Evolutionary conservation across 1,140 invertebrate species (phyloP).

Genomic region (Capitella teleta): DNA sequence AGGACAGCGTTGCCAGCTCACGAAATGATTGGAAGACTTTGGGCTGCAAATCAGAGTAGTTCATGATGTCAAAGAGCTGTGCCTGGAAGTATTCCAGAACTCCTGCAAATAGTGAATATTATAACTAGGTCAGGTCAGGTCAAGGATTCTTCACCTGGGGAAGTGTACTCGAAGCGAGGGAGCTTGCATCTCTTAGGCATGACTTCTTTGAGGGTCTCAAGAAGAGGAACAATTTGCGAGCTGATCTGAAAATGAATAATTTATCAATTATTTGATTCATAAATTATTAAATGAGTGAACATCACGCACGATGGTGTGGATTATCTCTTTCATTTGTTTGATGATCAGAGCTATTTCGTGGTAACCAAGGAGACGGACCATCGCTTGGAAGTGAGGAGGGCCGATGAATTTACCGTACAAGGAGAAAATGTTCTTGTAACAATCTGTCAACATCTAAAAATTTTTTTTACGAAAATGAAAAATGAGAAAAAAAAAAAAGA

Average conservation of each 20-base stretch:
- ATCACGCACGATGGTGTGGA: conserved; percentile 4
- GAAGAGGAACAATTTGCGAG: conserved; percentile 67
- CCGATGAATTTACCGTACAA: conserved; percentile 84
- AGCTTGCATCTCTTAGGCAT: conserved; percentile 90
- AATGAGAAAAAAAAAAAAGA: too few relatives aligned
- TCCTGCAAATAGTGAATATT: not conserved
- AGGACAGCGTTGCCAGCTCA: conserved; percentile 90
- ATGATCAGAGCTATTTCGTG: conserved; percentile 97
- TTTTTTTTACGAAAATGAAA: too few relatives aligned
- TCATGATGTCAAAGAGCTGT: conserved; percentile 10
- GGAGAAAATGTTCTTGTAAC: conserved; percentile 81
- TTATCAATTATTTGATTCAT: too few relatives aligned
- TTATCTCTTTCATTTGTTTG: conserved; percentile 66
- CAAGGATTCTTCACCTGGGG: conserved; percentile 64
- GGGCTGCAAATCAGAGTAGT: conserved; percentile 71
- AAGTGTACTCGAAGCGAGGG: conserved; percentile 88
- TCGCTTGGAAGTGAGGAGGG: conserved; percentile 79
- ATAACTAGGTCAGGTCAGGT: conserved; percentile 66
- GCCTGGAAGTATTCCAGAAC: conserved; percentile 10
- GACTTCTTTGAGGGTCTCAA: conserved; percentile 75
- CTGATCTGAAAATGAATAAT: conserved; percentile 11
- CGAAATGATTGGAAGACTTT: conserved; percentile 94
- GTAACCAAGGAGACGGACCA: conserved; percentile 89
- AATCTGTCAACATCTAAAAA: conserved; percentile 84
- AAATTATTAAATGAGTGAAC: too few relatives aligned